A percentile compares a stretch with the other conserved stretches of the same genome.
These are phyloP conservation scores for Lycophotia porphyrea DNA, from an alignment of 2,888 invertebrate species.

Conservation along the genomic window DNA sequence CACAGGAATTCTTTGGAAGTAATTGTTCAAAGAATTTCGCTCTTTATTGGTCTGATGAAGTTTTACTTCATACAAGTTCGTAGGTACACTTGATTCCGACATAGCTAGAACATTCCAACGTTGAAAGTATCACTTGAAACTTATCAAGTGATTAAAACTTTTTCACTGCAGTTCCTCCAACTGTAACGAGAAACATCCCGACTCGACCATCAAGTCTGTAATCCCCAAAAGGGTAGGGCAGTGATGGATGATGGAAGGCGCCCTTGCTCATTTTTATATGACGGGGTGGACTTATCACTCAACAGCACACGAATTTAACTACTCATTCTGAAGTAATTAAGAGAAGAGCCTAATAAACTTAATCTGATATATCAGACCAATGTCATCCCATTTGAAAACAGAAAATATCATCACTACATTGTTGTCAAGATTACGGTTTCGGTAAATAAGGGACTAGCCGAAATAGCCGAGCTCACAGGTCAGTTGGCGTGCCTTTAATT, in stretches of 20 bases:
- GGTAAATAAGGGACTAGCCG: neutral
- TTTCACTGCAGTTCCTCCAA: constrained; percentile 33
- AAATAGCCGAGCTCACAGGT: too few species aligned
- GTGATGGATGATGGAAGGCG: constrained; percentile 7
- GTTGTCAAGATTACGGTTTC: neutral
- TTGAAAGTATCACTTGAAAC: constrained; percentile 27
- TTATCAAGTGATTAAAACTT: constrained; percentile 49
- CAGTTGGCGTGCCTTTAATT: neutral
- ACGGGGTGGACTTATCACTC: constrained; percentile 19
- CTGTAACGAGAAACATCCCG: constrained; percentile 40
- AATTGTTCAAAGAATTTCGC: constrained; percentile 25
- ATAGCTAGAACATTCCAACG: constrained; percentile 14
- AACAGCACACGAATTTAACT: neutral
- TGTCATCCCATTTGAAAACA: neutral
- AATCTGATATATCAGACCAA: too few species aligned
- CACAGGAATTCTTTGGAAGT: constrained; percentile 22
- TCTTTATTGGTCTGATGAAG: constrained; percentile 24
- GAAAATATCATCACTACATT: neutral
- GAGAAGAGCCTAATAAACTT: neutral
- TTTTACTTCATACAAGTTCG: constrained; percentile 20
- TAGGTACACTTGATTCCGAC: constrained; percentile 3
- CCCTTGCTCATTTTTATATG: constrained; percentile 20
- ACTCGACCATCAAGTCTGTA: constrained; percentile 17
- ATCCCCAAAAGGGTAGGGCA: constrained; percentile 38
- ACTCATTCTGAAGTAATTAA: neutral